Evolutionary conservation across 1,140 invertebrate species (phyloP).

Genomic region (Papilio polytes): DNA sequence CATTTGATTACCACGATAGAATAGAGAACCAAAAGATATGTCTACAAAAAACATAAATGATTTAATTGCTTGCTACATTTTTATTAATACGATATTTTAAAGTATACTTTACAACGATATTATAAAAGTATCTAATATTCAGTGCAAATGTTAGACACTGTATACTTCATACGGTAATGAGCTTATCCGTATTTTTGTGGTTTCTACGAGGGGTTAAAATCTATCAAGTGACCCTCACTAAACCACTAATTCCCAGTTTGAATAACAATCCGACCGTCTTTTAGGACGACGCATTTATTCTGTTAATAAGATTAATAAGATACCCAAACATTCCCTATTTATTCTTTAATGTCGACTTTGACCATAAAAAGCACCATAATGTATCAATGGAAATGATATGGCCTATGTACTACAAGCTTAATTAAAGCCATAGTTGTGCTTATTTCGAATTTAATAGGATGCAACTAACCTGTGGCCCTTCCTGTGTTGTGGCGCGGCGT

Average conservation of each 20-base stretch:
- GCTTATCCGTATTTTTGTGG: conserved; percentile 33
- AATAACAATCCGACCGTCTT: conserved; percentile 26
- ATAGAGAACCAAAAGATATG: not conserved
- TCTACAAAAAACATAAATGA: not conserved
- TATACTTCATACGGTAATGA: not conserved
- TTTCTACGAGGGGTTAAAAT: conserved; percentile 27
- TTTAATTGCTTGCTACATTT: no score
- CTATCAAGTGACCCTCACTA: conserved; percentile 2
- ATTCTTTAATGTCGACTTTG: not conserved
- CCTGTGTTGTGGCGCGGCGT: conserved; percentile 82
- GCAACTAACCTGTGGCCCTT: conserved; percentile 73
- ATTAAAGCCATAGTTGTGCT: not conserved
- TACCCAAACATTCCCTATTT: not conserved
- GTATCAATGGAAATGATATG: not conserved
- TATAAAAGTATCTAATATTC: not conserved
- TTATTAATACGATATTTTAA: no score
- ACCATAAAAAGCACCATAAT: not conserved
- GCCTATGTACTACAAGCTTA: not conserved
- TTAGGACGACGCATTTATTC: not conserved
- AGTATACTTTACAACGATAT: no score
- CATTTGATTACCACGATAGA: not conserved
- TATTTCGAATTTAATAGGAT: not conserved
- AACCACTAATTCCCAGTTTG: conserved; percentile 36
- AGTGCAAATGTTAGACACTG: not conserved
- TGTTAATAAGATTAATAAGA: not conserved